Evolutionary conservation across 2,113 vertebrate species (phyloP).

Genomic region (Malaclemys terrapin): DNA sequence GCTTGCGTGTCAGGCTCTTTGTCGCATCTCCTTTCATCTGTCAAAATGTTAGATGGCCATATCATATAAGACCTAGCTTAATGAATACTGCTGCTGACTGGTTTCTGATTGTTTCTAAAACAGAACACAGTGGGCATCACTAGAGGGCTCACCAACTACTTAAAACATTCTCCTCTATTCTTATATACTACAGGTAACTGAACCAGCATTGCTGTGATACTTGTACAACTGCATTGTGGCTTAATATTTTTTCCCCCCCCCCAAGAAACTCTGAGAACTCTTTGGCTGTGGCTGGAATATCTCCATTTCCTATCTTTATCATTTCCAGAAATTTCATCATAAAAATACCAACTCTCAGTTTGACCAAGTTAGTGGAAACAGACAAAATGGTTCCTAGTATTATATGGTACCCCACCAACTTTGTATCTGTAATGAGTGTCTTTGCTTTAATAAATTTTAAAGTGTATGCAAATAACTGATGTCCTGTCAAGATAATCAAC

Average conservation of each 20-base stretch:
- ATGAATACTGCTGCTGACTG: background rate
- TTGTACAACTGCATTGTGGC: accelerated
- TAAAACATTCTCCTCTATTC: too few relatives aligned
- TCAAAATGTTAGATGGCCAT: too few relatives aligned
- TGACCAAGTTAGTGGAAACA: background rate
- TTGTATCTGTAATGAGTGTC: background rate
- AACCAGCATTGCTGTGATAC: too few relatives aligned
- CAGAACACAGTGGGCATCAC: too few relatives aligned
- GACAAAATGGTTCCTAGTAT: background rate
- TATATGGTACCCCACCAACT: background rate
- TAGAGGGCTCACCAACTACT: too few relatives aligned
- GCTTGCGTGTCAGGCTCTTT: too few relatives aligned
- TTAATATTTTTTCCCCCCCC: background rate
- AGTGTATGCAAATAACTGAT: constrained; percentile 14
- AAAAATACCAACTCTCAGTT: background rate
- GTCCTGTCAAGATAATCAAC: constrained; percentile 7
- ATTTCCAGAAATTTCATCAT: background rate
- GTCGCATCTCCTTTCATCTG: too few relatives aligned
- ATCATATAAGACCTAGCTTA: too few relatives aligned
- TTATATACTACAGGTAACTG: too few relatives aligned
- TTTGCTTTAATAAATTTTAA: constrained; percentile 19
- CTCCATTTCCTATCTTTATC: background rate
- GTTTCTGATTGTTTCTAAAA: background rate
- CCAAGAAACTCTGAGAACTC: background rate
- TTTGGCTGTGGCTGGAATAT: accelerated